A percentile compares a stretch with the other conserved stretches of the same genome.
Evolutionary conservation across 92 coral and sea anemone species (phyloP).

Genomic region (Pocillopora grandis): DNA sequence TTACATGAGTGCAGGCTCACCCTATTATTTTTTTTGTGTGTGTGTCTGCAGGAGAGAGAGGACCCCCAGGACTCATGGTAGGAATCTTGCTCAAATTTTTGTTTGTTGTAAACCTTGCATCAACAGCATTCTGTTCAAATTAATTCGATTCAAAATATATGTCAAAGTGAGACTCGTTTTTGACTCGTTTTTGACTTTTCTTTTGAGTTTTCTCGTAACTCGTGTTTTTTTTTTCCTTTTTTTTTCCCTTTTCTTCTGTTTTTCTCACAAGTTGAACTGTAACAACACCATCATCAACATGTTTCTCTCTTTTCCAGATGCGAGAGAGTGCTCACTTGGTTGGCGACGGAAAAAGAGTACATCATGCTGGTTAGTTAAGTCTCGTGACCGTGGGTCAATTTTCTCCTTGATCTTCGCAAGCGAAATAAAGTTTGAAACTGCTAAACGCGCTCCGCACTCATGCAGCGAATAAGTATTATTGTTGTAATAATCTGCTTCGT

Average conservation of each 20-base stretch:
- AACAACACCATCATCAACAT: too few relatives aligned
- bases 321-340: constrained; percentile 80
- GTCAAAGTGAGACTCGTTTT: too few relatives aligned
- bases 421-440: not conserved
- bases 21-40: not conserved
- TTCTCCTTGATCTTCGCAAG: too few relatives aligned
- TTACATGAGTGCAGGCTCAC: not conserved
- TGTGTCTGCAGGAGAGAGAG: constrained; percentile 31
- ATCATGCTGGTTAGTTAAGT: constrained; percentile 60
- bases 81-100: not conserved
- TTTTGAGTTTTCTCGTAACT: too few relatives aligned
- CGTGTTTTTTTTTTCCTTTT: too few relatives aligned
- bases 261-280: too few relatives aligned
- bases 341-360: constrained; percentile 63
- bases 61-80: constrained; percentile 38
- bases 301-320: constrained; percentile 27
- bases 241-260: too few relatives aligned
- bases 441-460: too few relatives aligned
- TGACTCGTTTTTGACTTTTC: too few relatives aligned
- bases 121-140: not conserved
- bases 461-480: too few relatives aligned
- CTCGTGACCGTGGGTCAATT: not conserved
- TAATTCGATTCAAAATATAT: not conserved
- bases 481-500: too few relatives aligned
- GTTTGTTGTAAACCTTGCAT: not conserved